Evolutionary conservation across 2,888 invertebrate genomes (phyloP).

Genomic region (Pediacus dermestoides): DNA sequence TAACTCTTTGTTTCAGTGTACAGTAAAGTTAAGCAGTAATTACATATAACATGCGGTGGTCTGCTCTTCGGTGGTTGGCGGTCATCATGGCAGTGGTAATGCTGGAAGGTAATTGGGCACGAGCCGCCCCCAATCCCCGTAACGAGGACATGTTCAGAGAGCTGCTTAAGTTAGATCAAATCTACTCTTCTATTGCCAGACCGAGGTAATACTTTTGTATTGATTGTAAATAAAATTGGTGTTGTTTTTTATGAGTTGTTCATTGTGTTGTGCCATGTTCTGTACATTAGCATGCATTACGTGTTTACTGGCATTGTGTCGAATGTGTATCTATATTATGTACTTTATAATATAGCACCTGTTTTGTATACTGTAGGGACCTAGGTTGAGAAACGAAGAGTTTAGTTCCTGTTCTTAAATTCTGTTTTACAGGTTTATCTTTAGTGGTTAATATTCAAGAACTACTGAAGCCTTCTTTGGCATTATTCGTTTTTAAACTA

Average conservation of each 20-base stretch:
- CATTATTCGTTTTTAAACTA: too few relatives aligned
- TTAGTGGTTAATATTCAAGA: too few relatives aligned
- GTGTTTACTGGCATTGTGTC: background rate
- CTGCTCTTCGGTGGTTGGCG: conserved; percentile 38
- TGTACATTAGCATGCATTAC: conserved; percentile 5
- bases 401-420: too few relatives aligned
- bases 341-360: too few relatives aligned
- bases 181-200: conserved; percentile 39
- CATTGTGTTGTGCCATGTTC: conserved; percentile 1
- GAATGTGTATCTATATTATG: too few relatives aligned
- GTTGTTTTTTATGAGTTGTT: conserved; percentile 4
- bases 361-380: too few relatives aligned
- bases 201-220: conserved; percentile 37
- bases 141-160: conserved; percentile 38
- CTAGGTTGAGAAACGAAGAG: too few relatives aligned
- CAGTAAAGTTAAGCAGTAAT: too few relatives aligned
- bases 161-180: conserved; percentile 36
- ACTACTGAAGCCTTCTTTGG: too few relatives aligned
- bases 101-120: conserved; percentile 28
- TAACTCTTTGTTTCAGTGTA: conserved; percentile 5
- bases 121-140: conserved; percentile 30
- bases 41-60: conserved; percentile 43
- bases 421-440: too few relatives aligned
- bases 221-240: too few relatives aligned
- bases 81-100: conserved; percentile 32